Evolutionary conservation across 2,888 invertebrate genomes (phyloP).

Genomic region (Camptogramma bilineatum): DNA sequence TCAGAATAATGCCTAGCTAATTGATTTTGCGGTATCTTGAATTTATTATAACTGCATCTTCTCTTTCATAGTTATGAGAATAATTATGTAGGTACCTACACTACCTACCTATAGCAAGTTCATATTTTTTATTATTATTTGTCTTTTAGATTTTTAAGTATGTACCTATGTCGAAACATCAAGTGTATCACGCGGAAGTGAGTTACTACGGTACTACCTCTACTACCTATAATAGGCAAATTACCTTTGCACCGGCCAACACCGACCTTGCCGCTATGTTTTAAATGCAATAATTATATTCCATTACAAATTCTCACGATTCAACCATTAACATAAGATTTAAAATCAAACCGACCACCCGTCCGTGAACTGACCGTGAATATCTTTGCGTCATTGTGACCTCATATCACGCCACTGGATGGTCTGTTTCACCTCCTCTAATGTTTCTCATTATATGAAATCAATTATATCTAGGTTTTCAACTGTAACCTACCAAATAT

Average conservation of each 20-base stretch:
- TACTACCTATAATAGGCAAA: not conserved
- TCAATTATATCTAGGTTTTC: too few relatives aligned
- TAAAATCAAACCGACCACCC: constrained; percentile 31
- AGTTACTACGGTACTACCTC: too few relatives aligned
- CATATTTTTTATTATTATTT: not conserved
- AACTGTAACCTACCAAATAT: too few relatives aligned
- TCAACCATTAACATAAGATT: constrained; percentile 31
- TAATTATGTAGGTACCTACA: not conserved
- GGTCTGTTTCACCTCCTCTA: constrained; percentile 11
- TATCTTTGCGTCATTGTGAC: constrained; percentile 40
- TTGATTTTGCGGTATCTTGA: not conserved
- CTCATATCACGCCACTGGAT: constrained; percentile 45
- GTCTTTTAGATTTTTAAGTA: too few relatives aligned
- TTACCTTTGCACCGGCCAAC: not conserved
- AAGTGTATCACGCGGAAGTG: not conserved
- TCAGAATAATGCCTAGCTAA: not conserved
- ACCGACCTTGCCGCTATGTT: constrained; percentile 2
- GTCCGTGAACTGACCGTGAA: constrained; percentile 50
- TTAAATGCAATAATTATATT: constrained; percentile 20
- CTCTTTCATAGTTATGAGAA: not conserved
- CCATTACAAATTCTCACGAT: constrained; percentile 33
- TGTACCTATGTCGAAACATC: not conserved
- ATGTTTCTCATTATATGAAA: not conserved
- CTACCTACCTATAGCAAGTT: too few relatives aligned
- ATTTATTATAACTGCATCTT: not conserved